Evolutionary conservation across 2,113 vertebrate species (phyloP).

Genomic region (Forbesichthys agassizii): DNA sequence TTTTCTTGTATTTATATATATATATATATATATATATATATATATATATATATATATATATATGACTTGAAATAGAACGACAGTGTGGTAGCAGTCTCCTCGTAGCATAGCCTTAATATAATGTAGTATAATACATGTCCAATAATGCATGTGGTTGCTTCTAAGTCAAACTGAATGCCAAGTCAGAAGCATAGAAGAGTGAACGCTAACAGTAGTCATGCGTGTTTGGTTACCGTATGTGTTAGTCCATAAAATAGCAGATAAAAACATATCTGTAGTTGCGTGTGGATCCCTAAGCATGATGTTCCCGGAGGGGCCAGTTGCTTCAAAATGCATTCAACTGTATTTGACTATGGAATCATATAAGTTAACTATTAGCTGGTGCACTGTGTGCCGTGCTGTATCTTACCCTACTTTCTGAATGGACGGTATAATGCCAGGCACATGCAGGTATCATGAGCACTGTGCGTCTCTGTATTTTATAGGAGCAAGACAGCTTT

Average conservation of each 20-base stretch:
- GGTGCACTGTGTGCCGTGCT: neutral
- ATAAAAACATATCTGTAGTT: neutral
- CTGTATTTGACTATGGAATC: too few species aligned
- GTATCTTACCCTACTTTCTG: neutral
- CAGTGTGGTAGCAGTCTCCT: neutral
- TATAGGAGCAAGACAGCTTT: slow-evolving; percentile 95
- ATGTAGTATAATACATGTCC: neutral
- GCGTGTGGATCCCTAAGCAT: slow-evolving; percentile 14
- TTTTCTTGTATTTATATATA: too few species aligned
- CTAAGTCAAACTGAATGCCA: neutral
- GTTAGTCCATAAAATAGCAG: neutral
- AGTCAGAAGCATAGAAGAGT: slow-evolving; percentile 7
- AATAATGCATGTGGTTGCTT: slow-evolving; percentile 28
- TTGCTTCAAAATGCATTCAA: neutral
- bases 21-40: too few species aligned
- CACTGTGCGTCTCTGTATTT: slow-evolving; percentile 57
- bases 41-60: neutral
- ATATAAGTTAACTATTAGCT: neutral
- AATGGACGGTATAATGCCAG: neutral
- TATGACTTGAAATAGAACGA: neutral
- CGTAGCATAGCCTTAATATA: neutral
- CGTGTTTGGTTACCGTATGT: slow-evolving; percentile 6
- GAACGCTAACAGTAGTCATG: neutral
- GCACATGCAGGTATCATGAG: slow-evolving; percentile 10
- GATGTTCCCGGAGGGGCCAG: neutral